These are phyloP conservation scores for Anguilla megastoma DNA, from an alignment of 2,797 vertebrate species.

Conservation along the genomic window DNA sequence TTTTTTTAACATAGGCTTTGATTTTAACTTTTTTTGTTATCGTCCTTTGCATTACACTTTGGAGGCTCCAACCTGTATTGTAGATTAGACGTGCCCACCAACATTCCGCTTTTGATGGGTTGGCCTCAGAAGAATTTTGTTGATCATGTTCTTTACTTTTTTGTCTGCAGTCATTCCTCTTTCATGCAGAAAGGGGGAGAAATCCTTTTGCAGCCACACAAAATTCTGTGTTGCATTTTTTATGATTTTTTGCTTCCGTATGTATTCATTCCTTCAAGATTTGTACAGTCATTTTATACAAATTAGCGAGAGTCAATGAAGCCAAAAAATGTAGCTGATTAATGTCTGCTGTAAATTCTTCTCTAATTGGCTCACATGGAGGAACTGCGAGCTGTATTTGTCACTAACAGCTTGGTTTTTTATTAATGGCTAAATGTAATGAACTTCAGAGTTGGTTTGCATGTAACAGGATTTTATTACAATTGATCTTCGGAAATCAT, in stretches of 20 bases:
- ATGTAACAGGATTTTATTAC: slow-evolving; percentile 50
- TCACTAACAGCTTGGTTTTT: slow-evolving; percentile 53
- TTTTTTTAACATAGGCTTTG: background rate
- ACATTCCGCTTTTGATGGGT: background rate
- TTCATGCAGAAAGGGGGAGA: background rate
- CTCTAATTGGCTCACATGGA: slow-evolving; percentile 44
- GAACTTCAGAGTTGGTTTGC: slow-evolving; percentile 57
- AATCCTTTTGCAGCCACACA: background rate
- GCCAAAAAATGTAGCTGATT: slow-evolving; percentile 45
- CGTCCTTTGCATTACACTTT: background rate
- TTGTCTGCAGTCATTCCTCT: background rate
- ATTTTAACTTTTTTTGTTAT: background rate
- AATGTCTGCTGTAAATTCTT: slow-evolving; percentile 39
- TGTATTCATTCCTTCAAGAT: slow-evolving; percentile 15
- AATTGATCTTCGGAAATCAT: slow-evolving; percentile 53
- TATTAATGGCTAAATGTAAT: slow-evolving; percentile 56
- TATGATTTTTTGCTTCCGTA: background rate
- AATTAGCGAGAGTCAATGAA: slow-evolving; percentile 39
- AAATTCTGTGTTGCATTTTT: slow-evolving; percentile 1
- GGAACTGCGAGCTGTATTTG: slow-evolving; percentile 52
- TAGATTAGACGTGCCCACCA: slow-evolving; percentile 26
- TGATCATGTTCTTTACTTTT: background rate
- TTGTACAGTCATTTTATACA: slow-evolving; percentile 38
- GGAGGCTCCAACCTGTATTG: slow-evolving; percentile 22
- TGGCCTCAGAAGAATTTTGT: background rate